Evolutionary conservation across 30 jellyfish, hydroid and myxozoan genomes (phyloP).

Genomic region (Hydractinia symbiolongicarpus): DNA sequence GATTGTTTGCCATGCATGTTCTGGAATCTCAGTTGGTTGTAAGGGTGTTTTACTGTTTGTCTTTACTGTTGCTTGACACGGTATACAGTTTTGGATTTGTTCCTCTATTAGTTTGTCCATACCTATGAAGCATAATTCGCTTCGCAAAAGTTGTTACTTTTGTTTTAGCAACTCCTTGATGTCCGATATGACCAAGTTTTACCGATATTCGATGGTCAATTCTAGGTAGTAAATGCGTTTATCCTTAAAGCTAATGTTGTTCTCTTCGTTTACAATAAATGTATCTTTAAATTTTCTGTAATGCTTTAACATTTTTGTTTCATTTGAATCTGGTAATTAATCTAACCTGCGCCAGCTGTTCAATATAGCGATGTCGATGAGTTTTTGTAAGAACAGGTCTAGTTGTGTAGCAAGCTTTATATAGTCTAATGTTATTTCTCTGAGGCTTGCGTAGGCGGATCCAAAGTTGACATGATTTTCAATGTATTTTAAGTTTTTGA

Average conservation of each 20-base stretch:
- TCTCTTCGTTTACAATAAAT: not conserved
- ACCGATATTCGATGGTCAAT: conserved; percentile 24
- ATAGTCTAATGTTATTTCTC: conserved; percentile 15
- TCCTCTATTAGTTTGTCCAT: conserved; percentile 33
- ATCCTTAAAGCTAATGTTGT: conserved; percentile 40
- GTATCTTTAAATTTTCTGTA: conserved; percentile 2
- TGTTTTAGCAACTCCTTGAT: not conserved
- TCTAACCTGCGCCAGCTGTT: not conserved
- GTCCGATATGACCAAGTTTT: not conserved
- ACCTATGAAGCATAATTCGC: conserved; percentile 40
- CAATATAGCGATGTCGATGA: not conserved
- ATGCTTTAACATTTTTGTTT: not conserved
- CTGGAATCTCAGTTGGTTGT: conserved; percentile 24
- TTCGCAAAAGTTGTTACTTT: conserved; percentile 34
- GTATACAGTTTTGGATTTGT: conserved; percentile 18
- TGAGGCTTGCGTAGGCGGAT: conserved; percentile 10
- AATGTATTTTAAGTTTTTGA: not conserved
- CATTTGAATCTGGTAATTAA: not conserved
- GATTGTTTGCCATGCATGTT: not conserved
- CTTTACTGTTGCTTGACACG: conserved; percentile 46
- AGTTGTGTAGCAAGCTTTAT: not conserved
- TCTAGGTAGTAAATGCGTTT: conserved; percentile 31
- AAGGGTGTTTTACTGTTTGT: not conserved
- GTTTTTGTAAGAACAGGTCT: not conserved
- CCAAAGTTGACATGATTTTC: conserved; percentile 22